Evolutionary conservation across 92 coral and sea anemone species (phyloP).

Genomic region (Actinernus sp.): DNA sequence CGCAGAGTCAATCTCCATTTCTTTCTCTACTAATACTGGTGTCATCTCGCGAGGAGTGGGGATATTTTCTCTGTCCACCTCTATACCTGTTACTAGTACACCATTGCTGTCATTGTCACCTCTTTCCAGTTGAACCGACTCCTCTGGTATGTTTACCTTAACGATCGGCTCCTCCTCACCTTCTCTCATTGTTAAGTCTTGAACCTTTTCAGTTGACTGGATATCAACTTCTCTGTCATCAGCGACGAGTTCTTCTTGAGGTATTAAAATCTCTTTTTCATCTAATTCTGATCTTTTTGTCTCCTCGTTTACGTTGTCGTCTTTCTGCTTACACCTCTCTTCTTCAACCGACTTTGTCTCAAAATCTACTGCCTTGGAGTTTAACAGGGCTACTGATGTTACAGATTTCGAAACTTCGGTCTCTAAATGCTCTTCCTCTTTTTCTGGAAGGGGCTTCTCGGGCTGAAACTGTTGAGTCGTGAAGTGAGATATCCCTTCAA

Average conservation of each 20-base stretch:
- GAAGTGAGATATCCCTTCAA: neutral
- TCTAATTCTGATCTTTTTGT: neutral
- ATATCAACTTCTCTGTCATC: neutral
- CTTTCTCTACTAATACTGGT: too few relatives aligned
- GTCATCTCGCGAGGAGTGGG: too few relatives aligned
- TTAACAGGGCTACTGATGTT: neutral
- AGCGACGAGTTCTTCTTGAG: neutral
- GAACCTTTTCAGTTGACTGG: neutral
- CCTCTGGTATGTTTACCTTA: slow-evolving; percentile 28
- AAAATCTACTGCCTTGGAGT: neutral
- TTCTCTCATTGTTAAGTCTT: neutral
- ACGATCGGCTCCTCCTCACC: slow-evolving; percentile 25
- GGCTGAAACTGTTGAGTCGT: neutral
- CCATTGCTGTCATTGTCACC: neutral
- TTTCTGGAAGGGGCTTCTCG: neutral
- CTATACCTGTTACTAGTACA: too few relatives aligned
- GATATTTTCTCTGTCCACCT: too few relatives aligned
- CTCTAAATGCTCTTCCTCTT: neutral
- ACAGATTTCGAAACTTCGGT: neutral
- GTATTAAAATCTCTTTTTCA: neutral
- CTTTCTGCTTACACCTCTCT: neutral
- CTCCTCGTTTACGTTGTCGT: neutral
- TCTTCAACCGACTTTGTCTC: neutral
- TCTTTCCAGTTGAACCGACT: neutral
- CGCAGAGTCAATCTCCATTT: too few relatives aligned